These are phyloP conservation scores for Theodoxus fluviatilis DNA, from an alignment of 2,888 invertebrate genomes.

Conservation along the genomic window DNA sequence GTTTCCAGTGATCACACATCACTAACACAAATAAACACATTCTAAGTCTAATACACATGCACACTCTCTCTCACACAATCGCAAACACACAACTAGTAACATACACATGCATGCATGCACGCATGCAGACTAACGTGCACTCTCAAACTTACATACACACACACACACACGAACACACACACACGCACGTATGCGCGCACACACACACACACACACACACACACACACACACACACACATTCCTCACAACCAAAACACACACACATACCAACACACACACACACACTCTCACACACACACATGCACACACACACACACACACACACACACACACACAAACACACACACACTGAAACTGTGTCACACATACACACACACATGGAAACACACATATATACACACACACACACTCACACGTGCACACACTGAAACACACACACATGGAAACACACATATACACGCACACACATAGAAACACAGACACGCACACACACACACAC, in stretches of 20 bases:
- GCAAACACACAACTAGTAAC: neutral
- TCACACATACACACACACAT: neutral
- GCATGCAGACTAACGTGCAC: too few species aligned
- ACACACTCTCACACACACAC: slow-evolving; percentile 22
- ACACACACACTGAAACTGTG: too few species aligned
- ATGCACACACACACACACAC: neutral
- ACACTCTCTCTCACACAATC: neutral
- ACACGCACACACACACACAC: slow-evolving; percentile 13
- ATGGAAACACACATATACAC: neutral
- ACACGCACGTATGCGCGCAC: slow-evolving; percentile 22
- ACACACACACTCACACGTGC: neutral
- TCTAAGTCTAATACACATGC: neutral
- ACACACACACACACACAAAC: slow-evolving; percentile 25
- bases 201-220: neutral
- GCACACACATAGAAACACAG: neutral
- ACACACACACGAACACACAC: neutral
- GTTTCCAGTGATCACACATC: neutral
- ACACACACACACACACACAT: slow-evolving; percentile 21
- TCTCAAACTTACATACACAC: too few species aligned
- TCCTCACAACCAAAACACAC: neutral
- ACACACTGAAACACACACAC: slow-evolving; percentile 20
- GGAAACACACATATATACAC: slow-evolving; percentile 18
- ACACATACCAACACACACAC: neutral
- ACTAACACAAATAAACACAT: slow-evolving; percentile 18
- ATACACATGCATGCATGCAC: too few species aligned